A percentile compares a stretch with the other conserved stretches of the same genome.
These are phyloP conservation scores for Hirundo rustica DNA, from an alignment of 2,797 vertebrate genomes.

Conservation along the genomic window DNA sequence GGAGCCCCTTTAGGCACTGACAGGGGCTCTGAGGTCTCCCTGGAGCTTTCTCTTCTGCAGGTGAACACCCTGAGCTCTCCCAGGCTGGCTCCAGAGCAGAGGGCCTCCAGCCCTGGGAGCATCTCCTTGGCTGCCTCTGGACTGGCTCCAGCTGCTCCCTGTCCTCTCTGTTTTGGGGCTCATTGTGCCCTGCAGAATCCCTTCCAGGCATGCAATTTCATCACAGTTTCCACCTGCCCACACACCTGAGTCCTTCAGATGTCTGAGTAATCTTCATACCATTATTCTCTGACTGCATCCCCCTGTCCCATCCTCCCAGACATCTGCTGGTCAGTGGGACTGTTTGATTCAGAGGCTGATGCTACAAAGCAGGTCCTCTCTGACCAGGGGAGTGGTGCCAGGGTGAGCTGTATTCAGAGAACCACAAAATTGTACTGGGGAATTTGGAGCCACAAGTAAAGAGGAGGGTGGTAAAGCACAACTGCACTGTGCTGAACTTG, in stretches of 20 bases:
- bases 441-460: not conserved
- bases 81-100: not conserved
- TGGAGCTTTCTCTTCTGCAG: not conserved
- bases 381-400: not conserved
- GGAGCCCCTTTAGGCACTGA: not conserved
- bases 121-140: not conserved
- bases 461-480: not conserved
- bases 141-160: rapidly evolving
- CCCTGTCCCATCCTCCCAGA: not conserved
- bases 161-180: not conserved
- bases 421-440: rapidly evolving
- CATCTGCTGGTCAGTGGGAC: not conserved
- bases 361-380: not conserved
- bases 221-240: not conserved
- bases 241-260: not conserved
- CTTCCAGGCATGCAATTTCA: not conserved
- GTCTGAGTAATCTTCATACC: not conserved
- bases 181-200: not conserved
- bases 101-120: not conserved
- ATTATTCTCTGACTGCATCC: rapidly evolving
- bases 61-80: not conserved
- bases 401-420: not conserved
- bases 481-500: not conserved
- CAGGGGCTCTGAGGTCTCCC: not conserved
- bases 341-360: rapidly evolving